phyloP scores from a whole-genome alignment of 1,140 invertebrate species.

The Chrysopa pallens region DNA sequence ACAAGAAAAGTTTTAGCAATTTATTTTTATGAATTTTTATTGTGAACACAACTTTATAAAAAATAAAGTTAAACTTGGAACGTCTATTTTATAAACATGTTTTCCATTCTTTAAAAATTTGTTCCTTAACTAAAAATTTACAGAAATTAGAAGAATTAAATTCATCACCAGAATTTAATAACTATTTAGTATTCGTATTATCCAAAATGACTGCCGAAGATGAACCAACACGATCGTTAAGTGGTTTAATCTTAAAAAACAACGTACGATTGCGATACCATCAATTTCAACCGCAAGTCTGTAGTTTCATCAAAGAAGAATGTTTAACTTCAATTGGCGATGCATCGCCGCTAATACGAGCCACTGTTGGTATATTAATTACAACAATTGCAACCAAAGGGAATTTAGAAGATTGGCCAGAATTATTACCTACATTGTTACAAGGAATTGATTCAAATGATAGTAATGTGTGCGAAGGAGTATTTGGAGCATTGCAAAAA shows the following conservation, averaged over 20 bases:
- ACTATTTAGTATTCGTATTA: slow-evolving; percentile 95
- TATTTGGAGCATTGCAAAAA: slow-evolving; percentile 95
- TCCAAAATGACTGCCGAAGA: slow-evolving; percentile 89
- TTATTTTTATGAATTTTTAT: too few relatives aligned
- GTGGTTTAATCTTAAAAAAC: slow-evolving; percentile 96
- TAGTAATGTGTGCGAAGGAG: slow-evolving; percentile 92
- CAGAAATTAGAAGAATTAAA: slow-evolving; percentile 99
- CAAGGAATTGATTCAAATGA: slow-evolving; percentile 91
- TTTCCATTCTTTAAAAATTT: too few relatives aligned
- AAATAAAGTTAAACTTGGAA: too few relatives aligned
- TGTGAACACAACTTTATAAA: too few relatives aligned
- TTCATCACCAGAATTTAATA: slow-evolving; percentile 97
- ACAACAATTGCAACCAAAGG: slow-evolving; percentile 93
- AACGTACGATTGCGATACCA: slow-evolving; percentile 92
- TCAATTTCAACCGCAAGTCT: slow-evolving; percentile 76
- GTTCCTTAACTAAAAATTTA: slow-evolving; percentile 9
- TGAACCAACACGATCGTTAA: slow-evolving; percentile 90
- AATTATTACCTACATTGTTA: slow-evolving; percentile 81
- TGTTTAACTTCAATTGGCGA: slow-evolving; percentile 89
- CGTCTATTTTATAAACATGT: too few relatives aligned
- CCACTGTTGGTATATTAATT: slow-evolving; percentile 94
- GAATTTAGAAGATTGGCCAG: slow-evolving; percentile 83
- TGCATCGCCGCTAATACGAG: slow-evolving; percentile 81
- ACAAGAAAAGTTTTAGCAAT: too few relatives aligned
- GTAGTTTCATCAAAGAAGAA: slow-evolving; percentile 82